Conservation (phyloP, 92 coral and sea anemone genomes). For the Actinostola sp. region DNA sequence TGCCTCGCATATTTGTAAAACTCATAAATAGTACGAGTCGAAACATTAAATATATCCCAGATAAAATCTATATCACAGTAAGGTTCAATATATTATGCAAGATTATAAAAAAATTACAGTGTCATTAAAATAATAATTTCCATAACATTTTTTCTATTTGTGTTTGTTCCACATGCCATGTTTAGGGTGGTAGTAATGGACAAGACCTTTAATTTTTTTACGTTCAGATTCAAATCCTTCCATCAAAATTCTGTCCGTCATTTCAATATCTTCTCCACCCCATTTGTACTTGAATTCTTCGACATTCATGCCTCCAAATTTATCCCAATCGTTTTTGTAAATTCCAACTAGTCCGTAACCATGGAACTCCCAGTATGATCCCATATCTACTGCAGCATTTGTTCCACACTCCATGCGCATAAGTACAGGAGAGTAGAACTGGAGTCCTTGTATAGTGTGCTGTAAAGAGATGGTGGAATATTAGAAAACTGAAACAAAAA, state of each 20-base stretch:
- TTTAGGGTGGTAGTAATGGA: conserved; percentile 85
- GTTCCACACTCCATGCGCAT: conserved; percentile 78
- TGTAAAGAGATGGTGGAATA: conserved; percentile 8
- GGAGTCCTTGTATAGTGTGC: conserved; percentile 78
- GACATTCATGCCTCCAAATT: conserved; percentile 93
- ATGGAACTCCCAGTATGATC: conserved; percentile 78
- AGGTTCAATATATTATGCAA: too few species aligned
- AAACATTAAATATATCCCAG: too few species aligned
- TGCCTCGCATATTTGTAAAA: too few species aligned
- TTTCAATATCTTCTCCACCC: conserved; percentile 99
- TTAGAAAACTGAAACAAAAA: too few species aligned
- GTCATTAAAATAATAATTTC: too few species aligned
- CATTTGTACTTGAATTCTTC: conserved; percentile 70
- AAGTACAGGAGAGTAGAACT: conserved; percentile 67
- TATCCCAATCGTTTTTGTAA: conserved; percentile 94
- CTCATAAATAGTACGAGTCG: too few species aligned
- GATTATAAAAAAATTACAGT: too few species aligned
- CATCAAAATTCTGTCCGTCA: conserved; percentile 79
- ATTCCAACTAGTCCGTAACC: conserved; percentile 85
- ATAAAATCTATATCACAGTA: too few species aligned
- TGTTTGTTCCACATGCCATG: conserved; percentile 87
- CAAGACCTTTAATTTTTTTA: conserved; percentile 67
- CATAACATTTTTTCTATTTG: too few species aligned
- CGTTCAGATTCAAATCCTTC: conserved; percentile 82
- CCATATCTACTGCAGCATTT: conserved; percentile 46